Evolutionary conservation across 1,140 invertebrate genomes (phyloP), one percentile per base, ranked within the genome.

Genomic region (Lasioglossum baleicum): DNA sequence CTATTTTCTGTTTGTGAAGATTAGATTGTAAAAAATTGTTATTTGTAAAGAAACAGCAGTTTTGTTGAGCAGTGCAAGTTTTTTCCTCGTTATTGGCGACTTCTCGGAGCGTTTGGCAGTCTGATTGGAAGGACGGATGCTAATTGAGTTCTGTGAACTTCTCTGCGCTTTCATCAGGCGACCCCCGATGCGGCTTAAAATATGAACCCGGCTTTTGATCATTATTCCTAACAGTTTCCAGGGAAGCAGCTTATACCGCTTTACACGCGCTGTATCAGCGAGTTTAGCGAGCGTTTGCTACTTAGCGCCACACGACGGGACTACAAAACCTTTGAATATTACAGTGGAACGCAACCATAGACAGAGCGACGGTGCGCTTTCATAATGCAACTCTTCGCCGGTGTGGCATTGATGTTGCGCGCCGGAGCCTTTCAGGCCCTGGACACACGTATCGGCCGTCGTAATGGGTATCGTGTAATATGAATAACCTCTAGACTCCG

Each of bases 321-420:
- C 17, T 53, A 53, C 13, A 53, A 53, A 53, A 53, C 51, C 51
- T 53, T 35, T 65, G 63, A 65, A 65, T 65, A 42, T 65, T 65
- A 22, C 64, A 66, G 35, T 1, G 11, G 64, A 44, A 66, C n/a
- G 64, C 10, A 44, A n/a, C n/a, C 64, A 11, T 3, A 48, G 31
- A 3, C 22, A 35, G 20, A 1, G 20, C n/a, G 3, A 15, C 10
- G 10, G 44, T 3, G 8, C 6, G 20, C 42, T n/a, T 48, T 67
- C 42, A n/a, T 48, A 48, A 42, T 7, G 65, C 10, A 67, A 67
- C 42, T 51, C 20, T 67, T 67, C 65, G 10, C 7, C 7, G 20
- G 11, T n/a, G 2, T 20, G 42, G 2, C 22, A 42, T 48, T 48
- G 10, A 2, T 3, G 44, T 48, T 66, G 44, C 10, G 22, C 42